Evolutionary conservation across 64 coral and sea anemone species (phyloP).

Genomic region (Stichodactyla helianthus): DNA sequence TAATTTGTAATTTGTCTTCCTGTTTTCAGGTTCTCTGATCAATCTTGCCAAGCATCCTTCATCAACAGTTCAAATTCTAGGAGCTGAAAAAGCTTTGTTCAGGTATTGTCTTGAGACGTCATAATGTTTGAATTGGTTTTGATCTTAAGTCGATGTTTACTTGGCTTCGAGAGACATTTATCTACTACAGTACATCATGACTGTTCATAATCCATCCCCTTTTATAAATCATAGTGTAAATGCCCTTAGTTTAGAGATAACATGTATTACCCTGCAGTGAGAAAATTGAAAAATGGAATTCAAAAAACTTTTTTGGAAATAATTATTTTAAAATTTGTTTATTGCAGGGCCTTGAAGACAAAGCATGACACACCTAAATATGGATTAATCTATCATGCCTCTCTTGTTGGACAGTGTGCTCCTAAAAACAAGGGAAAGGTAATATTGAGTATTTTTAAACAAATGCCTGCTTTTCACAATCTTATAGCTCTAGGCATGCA

Average conservation of each 20-base stretch:
- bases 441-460: not conserved
- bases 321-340: not conserved
- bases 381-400: slow-evolving; percentile 95
- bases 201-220: no score
- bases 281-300: no score
- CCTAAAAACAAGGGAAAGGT: slow-evolving; percentile 98
- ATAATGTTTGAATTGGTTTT: no score
- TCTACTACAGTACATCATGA: no score
- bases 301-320: not conserved
- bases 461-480: no score
- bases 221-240: no score
- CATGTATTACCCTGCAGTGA: no score
- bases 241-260: no score
- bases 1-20: no score
- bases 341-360: slow-evolving; percentile 77
- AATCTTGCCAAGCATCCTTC: slow-evolving; percentile 99
- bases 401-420: slow-evolving; percentile 83
- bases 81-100: slow-evolving; percentile 99
- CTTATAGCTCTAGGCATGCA: no score
- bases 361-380: slow-evolving; percentile 98
- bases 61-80: slow-evolving; percentile 95
- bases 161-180: no score
- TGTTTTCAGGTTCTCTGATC: slow-evolving; percentile 69
- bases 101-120: slow-evolving; percentile 31
- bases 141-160: no score